phyloP scores from a whole-genome alignment of 2,113 vertebrate species.

The Eurystomus gularis region DNA sequence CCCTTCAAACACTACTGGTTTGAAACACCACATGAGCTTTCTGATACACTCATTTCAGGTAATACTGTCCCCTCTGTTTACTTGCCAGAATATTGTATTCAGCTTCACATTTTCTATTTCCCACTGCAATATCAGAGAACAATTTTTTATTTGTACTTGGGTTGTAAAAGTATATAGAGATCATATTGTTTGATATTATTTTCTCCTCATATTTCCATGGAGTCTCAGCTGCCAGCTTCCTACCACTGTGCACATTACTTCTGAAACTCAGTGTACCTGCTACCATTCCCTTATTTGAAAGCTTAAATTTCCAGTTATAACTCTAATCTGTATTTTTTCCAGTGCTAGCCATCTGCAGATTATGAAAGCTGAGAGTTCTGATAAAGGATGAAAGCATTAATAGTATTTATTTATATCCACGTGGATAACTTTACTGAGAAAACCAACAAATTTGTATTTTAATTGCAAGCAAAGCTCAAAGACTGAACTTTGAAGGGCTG shows the following conservation, averaged over 20 bases:
- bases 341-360: neutral
- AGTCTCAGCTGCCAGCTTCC: neutral
- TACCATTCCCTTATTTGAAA: slow-evolving; percentile 20
- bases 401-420: neutral
- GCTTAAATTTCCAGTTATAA: neutral
- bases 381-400: neutral
- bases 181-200: neutral
- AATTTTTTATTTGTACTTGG: neutral
- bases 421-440: neutral
- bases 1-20: neutral
- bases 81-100: neutral
- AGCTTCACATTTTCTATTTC: neutral
- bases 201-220: neutral
- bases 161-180: neutral
- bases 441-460: neutral
- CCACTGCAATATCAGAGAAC: neutral
- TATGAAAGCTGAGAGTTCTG: neutral
- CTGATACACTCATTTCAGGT: neutral
- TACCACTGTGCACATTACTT: neutral
- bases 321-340: neutral
- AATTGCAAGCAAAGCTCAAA: neutral
- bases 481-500: neutral
- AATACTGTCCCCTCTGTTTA: neutral
- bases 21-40: neutral
- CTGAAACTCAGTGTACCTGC: neutral